phyloP scores from a whole-genome alignment of 1,140 invertebrate genomes.

The Dinoponera quadriceps region DNA sequence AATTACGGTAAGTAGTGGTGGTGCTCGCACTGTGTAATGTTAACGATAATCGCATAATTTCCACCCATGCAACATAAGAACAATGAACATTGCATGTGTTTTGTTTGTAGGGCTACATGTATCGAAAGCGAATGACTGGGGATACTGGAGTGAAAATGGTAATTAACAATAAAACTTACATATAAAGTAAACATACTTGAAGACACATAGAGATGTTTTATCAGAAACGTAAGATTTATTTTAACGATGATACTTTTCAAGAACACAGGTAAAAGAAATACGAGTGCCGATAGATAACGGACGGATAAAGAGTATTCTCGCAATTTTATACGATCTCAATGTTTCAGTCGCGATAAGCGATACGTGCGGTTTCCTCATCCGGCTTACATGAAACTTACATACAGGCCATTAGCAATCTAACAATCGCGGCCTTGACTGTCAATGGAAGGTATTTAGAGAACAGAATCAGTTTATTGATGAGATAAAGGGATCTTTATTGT shows the following conservation, averaged over 20 bases:
- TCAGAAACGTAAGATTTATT: background rate
- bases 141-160: constrained; percentile 62
- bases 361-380: background rate
- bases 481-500: too few species aligned
- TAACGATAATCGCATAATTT: background rate
- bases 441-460: constrained; percentile 20
- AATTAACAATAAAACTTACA: constrained; percentile 20
- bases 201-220: background rate
- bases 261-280: background rate
- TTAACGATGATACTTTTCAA: background rate
- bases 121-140: constrained; percentile 47
- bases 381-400: constrained; percentile 9
- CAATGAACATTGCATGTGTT: background rate
- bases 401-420: constrained; percentile 31
- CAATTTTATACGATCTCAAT: background rate
- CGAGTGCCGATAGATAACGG: background rate
- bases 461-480: background rate
- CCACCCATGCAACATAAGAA: background rate
- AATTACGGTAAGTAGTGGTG: too few species aligned
- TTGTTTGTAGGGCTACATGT: constrained; percentile 53
- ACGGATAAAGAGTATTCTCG: background rate
- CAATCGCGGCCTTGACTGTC: constrained; percentile 20
- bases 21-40: too few species aligned
- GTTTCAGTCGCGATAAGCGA: constrained; percentile 11
- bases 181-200: background rate